A percentile compares a stretch with the other conserved stretches of the same genome.
These are phyloP conservation scores for Escarpia spicata DNA, from an alignment of 2,888 invertebrate species.

Conservation along the genomic window DNA sequence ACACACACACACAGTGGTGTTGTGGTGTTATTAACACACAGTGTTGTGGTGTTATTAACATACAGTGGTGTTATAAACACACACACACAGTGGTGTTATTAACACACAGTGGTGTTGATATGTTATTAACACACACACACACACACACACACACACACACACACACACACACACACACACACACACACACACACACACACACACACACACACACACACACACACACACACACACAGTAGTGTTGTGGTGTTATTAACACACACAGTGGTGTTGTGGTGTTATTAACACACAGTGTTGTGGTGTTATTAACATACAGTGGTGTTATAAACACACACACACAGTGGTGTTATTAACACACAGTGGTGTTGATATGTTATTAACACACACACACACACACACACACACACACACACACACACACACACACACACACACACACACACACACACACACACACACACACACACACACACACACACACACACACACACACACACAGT, in stretches of 20 bases:
- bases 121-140: background rate
- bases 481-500: background rate
- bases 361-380: background rate
- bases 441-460: too few relatives aligned
- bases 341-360: background rate
- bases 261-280: background rate
- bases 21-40: background rate
- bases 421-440: too few relatives aligned
- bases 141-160: too few relatives aligned
- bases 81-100: background rate
- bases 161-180: too few relatives aligned
- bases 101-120: background rate
- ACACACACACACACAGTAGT: too few relatives aligned
- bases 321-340: background rate
- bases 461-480: too few relatives aligned
- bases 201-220: too few relatives aligned
- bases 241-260: background rate
- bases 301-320: background rate
- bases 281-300: background rate
- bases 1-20: background rate
- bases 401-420: too few relatives aligned
- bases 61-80: background rate
- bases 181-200: too few relatives aligned
- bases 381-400: too few relatives aligned
- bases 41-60: background rate